These are phyloP conservation scores for Grammomys surdaster DNA, from an alignment of 2,113 vertebrate genomes.

Conservation along the genomic window DNA sequence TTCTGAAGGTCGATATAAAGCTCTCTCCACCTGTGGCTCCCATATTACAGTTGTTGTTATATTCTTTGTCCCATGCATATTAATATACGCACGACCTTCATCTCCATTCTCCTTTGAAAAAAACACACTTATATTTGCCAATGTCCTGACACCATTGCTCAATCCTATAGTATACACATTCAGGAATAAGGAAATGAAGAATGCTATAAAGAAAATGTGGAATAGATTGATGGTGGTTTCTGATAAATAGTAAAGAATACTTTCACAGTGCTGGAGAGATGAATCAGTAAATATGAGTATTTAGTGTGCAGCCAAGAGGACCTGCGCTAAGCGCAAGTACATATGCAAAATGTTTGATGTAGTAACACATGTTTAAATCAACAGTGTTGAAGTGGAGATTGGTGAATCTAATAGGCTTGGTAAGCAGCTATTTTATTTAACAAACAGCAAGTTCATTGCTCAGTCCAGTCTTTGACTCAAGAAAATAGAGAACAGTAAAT, in stretches of 20 bases:
- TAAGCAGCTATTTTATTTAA: not conserved
- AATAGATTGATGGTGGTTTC: not conserved
- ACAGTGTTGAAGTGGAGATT: not conserved
- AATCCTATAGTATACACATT: slow-evolving; percentile 8
- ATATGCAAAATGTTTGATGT: no score
- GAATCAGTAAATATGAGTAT: no score
- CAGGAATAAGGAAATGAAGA: slow-evolving; percentile 28
- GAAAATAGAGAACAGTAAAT: not conserved
- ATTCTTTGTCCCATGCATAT: not conserved
- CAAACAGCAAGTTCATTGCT: not conserved
- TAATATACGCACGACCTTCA: not conserved
- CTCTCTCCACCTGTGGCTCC: not conserved
- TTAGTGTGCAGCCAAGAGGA: not conserved
- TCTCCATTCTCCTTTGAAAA: not conserved
- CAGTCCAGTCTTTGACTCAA: not conserved
- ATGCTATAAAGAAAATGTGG: not conserved
- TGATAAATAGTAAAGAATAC: not conserved
- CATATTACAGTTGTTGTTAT: slow-evolving; percentile 3
- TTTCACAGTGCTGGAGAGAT: not conserved
- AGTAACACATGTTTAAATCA: not conserved
- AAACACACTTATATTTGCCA: slow-evolving; percentile 18
- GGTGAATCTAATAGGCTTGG: not conserved
- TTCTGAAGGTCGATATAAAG: not conserved
- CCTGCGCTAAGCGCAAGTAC: not conserved
- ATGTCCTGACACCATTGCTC: not conserved